Base-by-base conservation (phyloP, 2,888 invertebrate genomes). In the Drosophila neotestacea region DNA sequence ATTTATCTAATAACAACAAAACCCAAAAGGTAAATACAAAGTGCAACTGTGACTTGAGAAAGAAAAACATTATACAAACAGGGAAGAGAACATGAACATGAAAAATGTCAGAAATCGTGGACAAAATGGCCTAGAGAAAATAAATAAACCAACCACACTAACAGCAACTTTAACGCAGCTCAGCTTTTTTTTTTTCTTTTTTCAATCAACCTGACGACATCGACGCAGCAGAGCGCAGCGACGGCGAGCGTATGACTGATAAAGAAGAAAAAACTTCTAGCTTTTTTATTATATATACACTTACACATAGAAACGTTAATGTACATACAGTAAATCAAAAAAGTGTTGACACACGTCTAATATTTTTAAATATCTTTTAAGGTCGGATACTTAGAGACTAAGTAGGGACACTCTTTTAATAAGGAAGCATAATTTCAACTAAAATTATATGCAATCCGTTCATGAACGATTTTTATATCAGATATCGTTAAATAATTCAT, bases 81-180 rank as follows among this genome's bases (percentile, higher is more conserved):
- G 71, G 77, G 72, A 73, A 78, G 59, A 67, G 46, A 62, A 67
- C 5, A 56, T 52, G 55, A 59, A 52, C 69, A 69, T 63, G 65
- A 66, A 65, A 65, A 79, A 68, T 59, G 46, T 41, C 52, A 65
- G 69, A 70, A 77, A 69, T 73, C 54, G 74, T 78, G 69, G 55
- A 73, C 70, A 72, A 86, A 81, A 60, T 73, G 73, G 85, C 70
- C 76, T 68, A 79, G 71, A 75, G 67, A 54, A 70, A 73, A 79
- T 70, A 78, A 75, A 66, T 60, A 75, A 56, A 50, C 22, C 34
- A 59, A 28, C 27, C 38, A 60, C 46, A 61, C 60, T 47, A 59
- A 69, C 44, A 44, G 34, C 39, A 22, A 36, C 51, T n/a, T 3
- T 6, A 11, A 58, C 47, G 36, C 51, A 62, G 54, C 46, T 48